A percentile compares a stretch with the other conserved stretches of the same genome.
Evolutionary conservation across 2,113 vertebrate species (phyloP).

Genomic region (Vireo altiloquus): DNA sequence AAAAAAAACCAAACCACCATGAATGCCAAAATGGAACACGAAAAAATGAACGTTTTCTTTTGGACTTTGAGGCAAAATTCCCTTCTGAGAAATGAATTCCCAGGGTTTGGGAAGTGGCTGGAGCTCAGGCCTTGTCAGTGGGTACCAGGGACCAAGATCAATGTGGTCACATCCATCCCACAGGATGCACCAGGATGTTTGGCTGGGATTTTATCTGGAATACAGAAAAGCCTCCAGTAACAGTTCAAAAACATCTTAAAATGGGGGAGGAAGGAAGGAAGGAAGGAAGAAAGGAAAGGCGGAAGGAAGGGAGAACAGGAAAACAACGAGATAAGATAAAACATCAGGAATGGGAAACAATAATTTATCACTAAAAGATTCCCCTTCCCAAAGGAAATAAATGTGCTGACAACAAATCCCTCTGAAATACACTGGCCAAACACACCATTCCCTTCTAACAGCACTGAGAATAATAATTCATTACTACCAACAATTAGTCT

Average conservation of each 20-base stretch:
- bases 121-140: neutral
- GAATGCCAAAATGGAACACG: fast-evolving
- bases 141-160: neutral
- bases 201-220: neutral
- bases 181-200: neutral
- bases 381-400: neutral
- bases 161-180: neutral
- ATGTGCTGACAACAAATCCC: neutral
- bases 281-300: neutral
- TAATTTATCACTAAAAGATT: neutral
- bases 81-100: neutral
- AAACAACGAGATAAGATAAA: neutral
- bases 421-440: neutral
- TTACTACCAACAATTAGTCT: neutral
- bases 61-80: neutral
- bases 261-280: neutral
- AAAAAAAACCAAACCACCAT: too few relatives aligned
- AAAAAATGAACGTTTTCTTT: neutral
- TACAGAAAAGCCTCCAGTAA: neutral
- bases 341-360: neutral
- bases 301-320: neutral
- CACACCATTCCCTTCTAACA: neutral
- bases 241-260: neutral
- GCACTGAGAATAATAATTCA: neutral
- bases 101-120: neutral